Evolutionary conservation across 1,140 invertebrate genomes (phyloP).

Genomic region (Apis mellifera): Amel_HAv3.1 CM009940.2:11193501-11194000

Average conservation of each 20-base stretch:
- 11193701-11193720: constrained; percentile 16
- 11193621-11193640: constrained; percentile 28
- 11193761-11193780: neutral
- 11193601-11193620: constrained; percentile 42
- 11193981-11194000: too few species aligned
- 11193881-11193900: too few species aligned
- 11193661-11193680: neutral
- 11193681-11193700: constrained; percentile 29
- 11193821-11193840: constrained; percentile 50
- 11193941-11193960: too few species aligned
- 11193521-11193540: neutral
- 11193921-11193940: too few species aligned
- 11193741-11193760: too few species aligned
- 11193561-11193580: constrained; percentile 4
- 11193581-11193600: constrained; percentile 17
- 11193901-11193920: too few species aligned
- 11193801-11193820: constrained; percentile 36
- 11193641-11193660: neutral
- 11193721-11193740: neutral
- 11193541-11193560: constrained; percentile 21
- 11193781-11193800: constrained; percentile 8
- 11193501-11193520: constrained; percentile 20
- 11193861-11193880: too few species aligned
- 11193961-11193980: too few species aligned
- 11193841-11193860: constrained; percentile 54